Conservation (phyloP, 2,113 vertebrate species). For the Origma solitaria region DNA sequence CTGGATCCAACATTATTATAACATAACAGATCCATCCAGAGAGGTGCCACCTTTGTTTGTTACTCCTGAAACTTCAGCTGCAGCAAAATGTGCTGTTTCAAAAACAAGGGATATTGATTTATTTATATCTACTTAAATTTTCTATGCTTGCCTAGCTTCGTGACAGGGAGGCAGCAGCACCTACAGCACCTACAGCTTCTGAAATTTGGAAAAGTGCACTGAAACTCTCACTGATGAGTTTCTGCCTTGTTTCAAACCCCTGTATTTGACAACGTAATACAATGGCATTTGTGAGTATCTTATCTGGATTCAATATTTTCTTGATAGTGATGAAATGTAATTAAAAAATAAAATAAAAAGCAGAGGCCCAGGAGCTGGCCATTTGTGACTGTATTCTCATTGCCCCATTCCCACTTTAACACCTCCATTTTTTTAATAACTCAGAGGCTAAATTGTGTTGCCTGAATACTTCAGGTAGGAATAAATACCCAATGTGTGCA, state of each 20-base stretch:
- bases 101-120: conserved; percentile 35
- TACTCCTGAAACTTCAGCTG: conserved; percentile 41
- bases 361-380: background rate
- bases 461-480: background rate
- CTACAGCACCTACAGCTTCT: background rate
- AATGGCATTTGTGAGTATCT: background rate
- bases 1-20: conserved; percentile 41
- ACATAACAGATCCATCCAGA: background rate
- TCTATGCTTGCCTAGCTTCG: conserved; percentile 35
- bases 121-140: conserved; percentile 60
- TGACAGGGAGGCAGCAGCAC: conserved; percentile 34
- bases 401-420: background rate
- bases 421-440: background rate
- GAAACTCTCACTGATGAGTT: conserved; percentile 8
- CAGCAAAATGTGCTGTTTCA: conserved; percentile 32
- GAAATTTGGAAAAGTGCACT: conserved; percentile 27
- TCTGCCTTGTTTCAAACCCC: background rate
- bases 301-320: background rate
- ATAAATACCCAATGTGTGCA: background rate
- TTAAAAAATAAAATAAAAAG: background rate
- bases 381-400: background rate
- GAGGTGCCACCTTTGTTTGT: conserved; percentile 29
- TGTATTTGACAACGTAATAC: background rate
- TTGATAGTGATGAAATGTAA: background rate
- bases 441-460: background rate